Conservation (phyloP, 2,888 invertebrate genomes). For the Platycheirus albimanus region DNA sequence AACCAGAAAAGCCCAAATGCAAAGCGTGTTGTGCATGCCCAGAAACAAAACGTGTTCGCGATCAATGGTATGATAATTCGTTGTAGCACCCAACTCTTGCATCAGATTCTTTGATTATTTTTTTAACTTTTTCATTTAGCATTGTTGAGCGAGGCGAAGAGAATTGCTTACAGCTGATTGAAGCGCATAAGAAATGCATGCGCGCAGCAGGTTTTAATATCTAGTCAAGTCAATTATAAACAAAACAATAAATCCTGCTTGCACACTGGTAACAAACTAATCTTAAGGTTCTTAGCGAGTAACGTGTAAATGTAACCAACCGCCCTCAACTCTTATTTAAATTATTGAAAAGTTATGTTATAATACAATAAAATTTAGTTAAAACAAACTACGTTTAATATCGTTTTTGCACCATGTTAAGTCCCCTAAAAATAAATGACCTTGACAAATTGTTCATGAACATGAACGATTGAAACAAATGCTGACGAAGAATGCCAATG, state of each 20-base stretch:
- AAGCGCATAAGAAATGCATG: slow-evolving; percentile 99
- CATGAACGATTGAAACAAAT: no score
- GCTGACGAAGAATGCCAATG: no score
- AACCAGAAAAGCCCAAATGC: slow-evolving; percentile 88
- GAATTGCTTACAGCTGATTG: slow-evolving; percentile 93
- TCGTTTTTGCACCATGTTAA: no score
- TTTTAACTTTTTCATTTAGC: slow-evolving; percentile 84
- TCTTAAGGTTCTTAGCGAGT: slow-evolving; percentile 17
- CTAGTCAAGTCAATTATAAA: slow-evolving; percentile 84
- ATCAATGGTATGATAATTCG: slow-evolving; percentile 89
- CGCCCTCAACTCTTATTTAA: no score
- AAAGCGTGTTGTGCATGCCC: slow-evolving; percentile 99
- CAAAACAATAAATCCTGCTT: background rate
- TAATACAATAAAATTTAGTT: no score
- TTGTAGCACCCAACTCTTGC: background rate
- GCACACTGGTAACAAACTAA: slow-evolving; percentile 28
- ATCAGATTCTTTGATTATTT: background rate
- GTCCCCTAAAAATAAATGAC: no score
- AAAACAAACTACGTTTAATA: no score
- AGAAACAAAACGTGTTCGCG: slow-evolving; percentile 94
- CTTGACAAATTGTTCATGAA: no score
- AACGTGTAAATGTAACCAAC: no score
- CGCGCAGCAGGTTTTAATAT: slow-evolving; percentile 97
- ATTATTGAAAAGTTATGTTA: no score
- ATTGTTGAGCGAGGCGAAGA: slow-evolving; percentile 96